phyloP scores from a whole-genome alignment of 2,113 vertebrate genomes.

The Callopanchax toddi region DNA sequence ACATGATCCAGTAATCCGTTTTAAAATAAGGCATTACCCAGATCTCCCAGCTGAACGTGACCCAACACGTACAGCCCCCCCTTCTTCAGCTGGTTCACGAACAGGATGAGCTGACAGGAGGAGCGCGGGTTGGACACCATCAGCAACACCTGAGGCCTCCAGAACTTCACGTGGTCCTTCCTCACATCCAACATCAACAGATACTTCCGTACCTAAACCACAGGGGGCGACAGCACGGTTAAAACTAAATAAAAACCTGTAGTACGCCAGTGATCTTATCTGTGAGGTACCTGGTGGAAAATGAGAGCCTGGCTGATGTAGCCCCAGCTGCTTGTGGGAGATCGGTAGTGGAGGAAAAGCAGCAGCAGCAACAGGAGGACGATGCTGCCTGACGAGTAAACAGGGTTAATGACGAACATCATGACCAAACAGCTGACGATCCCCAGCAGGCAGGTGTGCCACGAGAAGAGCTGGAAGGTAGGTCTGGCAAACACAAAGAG shows the following conservation, averaged over 20 bases:
- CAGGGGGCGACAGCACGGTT: neutral
- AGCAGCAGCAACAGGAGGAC: slow-evolving; percentile 85
- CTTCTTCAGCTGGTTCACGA: slow-evolving; percentile 87
- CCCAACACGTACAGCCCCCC: slow-evolving; percentile 84
- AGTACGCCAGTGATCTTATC: neutral
- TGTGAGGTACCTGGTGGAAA: slow-evolving; percentile 82
- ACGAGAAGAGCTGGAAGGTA: slow-evolving; percentile 89
- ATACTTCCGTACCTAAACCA: slow-evolving; percentile 83
- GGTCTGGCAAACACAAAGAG: slow-evolving; percentile 76
- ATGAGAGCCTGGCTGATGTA: slow-evolving; percentile 92
- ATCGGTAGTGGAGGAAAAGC: slow-evolving; percentile 86
- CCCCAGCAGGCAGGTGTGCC: slow-evolving; percentile 90
- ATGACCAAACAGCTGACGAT: slow-evolving; percentile 88
- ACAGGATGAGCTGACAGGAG: slow-evolving; percentile 83
- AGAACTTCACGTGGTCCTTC: slow-evolving; percentile 88
- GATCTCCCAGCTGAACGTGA: slow-evolving; percentile 85
- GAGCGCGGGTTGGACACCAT: slow-evolving; percentile 87
- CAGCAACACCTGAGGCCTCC: slow-evolving; percentile 84
- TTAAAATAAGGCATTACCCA: slow-evolving; percentile 73
- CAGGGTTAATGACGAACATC: slow-evolving; percentile 91
- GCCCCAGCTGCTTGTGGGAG: slow-evolving; percentile 90
- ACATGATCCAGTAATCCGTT: no score
- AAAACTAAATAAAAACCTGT: no score
- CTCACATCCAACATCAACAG: slow-evolving; percentile 84
- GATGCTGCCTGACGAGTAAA: slow-evolving; percentile 86